Percentiles rank a stretch among this genome's conserved stretches.
These are phyloP conservation scores for Pholis gunnellus DNA, from an alignment of 2,113 vertebrate genomes.

Conservation along the genomic window DNA sequence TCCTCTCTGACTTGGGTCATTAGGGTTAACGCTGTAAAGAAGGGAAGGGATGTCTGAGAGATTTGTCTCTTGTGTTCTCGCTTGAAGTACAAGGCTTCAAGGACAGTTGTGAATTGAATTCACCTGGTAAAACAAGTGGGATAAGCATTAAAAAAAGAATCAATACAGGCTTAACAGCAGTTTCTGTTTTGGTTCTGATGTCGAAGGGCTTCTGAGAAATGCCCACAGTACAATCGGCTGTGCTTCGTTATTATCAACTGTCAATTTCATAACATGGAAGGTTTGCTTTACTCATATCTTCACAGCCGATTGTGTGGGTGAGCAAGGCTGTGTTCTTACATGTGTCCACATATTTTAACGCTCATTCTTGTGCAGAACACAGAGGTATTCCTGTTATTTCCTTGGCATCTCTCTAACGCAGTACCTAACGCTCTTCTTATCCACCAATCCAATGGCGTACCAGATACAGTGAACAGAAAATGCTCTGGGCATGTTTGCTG, in stretches of 20 bases:
- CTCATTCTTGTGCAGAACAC: not conserved
- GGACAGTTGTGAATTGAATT: constrained; percentile 61
- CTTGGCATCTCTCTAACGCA: constrained; percentile 9
- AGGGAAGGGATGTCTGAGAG: constrained; percentile 41
- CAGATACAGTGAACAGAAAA: constrained; percentile 3
- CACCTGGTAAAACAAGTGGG: constrained; percentile 54
- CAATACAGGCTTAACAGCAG: constrained; percentile 43
- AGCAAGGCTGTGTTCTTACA: constrained; percentile 21
- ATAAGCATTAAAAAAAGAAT: constrained; percentile 52
- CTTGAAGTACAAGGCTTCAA: constrained; percentile 68
- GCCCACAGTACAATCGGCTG: constrained; percentile 26
- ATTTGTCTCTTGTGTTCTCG: constrained; percentile 59
- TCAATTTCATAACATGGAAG: constrained; percentile 43
- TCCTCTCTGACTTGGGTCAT: constrained; percentile 63
- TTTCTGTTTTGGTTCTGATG: constrained; percentile 45
- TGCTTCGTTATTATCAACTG: constrained; percentile 47
- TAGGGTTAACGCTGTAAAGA: constrained; percentile 66
- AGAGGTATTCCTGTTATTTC: not conserved
- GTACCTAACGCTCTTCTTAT: not conserved
- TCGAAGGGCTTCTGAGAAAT: constrained; percentile 23
- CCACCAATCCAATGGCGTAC: constrained; percentile 21
- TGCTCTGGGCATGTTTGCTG: not conserved
- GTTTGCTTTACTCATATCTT: constrained; percentile 39
- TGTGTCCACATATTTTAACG: constrained; percentile 31
- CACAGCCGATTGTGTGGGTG: constrained; percentile 28